Base-by-base conservation (phyloP, 2,113 vertebrate genomes). In the Varanus komodoensis region DNA sequence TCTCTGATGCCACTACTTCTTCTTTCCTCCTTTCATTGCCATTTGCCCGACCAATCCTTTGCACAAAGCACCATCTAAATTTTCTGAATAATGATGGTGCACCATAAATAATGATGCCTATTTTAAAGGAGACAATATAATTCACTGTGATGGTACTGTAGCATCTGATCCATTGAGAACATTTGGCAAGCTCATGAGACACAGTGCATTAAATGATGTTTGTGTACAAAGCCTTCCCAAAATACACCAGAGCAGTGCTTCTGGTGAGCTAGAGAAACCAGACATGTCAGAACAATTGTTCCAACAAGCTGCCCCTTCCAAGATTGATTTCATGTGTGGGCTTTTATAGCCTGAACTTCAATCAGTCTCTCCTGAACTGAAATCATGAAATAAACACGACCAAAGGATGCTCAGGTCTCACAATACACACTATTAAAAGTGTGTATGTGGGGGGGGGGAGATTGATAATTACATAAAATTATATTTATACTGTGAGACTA, bases 341-440 rank as follows among this genome's bases (percentile, higher is more conserved):
- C 17, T 71, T 64, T 85, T 1, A 90, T 57, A 91, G 64, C 11
- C 32, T 89, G 61, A 48, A 75, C 52, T 75, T 88, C 48, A 88
- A 84, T 48, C 89, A 89, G 73, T 57, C 48, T 87, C 57, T 67
- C 2, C 0, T 68, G 88, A 93, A 12, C 64, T 92, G 82, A 93
- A 84, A 88, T 87, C 73, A 90, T 85, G 74, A 92, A 93, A 91
- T 93, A 92, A 81, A 67, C 86, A 79, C 68, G 92, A 92, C 89
- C 19, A 79, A 71, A 8, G 91, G 11, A 92, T 52, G 50, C 73
- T 69, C 61, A 71, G 50, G 34, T 71, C 27, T 81, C 78, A n/a
- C 57, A 86, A 87, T 88, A 86, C 69, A 89, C 4, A 77, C 52
- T 34, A 50, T 88, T 61, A 74, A 92, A 77, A 78, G 11, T 44